Evolutionary conservation across 2,888 invertebrate genomes (phyloP), one percentile per base, ranked within the genome.

Genomic region (Platypus cylindrus): DNA sequence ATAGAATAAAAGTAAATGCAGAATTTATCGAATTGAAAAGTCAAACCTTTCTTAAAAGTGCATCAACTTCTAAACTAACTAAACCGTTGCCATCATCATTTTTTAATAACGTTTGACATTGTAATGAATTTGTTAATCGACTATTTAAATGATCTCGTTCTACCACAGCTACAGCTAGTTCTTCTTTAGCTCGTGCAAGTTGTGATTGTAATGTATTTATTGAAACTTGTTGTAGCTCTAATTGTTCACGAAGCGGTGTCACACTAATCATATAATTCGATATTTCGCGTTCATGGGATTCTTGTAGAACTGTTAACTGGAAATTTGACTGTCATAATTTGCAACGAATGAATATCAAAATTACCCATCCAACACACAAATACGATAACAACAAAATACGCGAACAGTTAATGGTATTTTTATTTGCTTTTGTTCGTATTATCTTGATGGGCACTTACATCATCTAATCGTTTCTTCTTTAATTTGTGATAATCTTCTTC

Each of bases 381-480:
- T n/a, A n/a, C n/a, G n/a, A n/a, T n/a, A n/a, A n/a, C n/a, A n/a
- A n/a, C n/a, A n/a, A n/a, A n/a, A n/a, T n/a, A n/a, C n/a, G n/a
- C n/a, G n/a, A n/a, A n/a, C n/a, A n/a, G n/a, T n/a, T n/a, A n/a
- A n/a, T n/a, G n/a, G n/a, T n/a, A n/a, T n/a, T n/a, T n/a, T n/a
- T n/a, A n/a, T n/a, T n/a, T n/a, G n/a, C n/a, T n/a, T n/a, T n/a
- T n/a, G n/a, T n/a, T n/a, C n/a, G n/a, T n/a, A 20, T 20, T 7
- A 22, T 26, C 15, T 15, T 9, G 32, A 17, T 49, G 9, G 27
- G 60, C 45, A 68, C 80, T 78, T 59, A 85, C 78, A 63, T 85
- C 85, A 57, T 81, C 78, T 48, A 85, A 67, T 34, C 84, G 68
- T 55, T 84, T 84, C 47, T 75, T 77, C 56, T 84, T 82, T 48